Evolutionary conservation across 2,888 invertebrate genomes (phyloP), one percentile per base, ranked within the genome.

Genomic region (Aleiodes testaceus): DNA sequence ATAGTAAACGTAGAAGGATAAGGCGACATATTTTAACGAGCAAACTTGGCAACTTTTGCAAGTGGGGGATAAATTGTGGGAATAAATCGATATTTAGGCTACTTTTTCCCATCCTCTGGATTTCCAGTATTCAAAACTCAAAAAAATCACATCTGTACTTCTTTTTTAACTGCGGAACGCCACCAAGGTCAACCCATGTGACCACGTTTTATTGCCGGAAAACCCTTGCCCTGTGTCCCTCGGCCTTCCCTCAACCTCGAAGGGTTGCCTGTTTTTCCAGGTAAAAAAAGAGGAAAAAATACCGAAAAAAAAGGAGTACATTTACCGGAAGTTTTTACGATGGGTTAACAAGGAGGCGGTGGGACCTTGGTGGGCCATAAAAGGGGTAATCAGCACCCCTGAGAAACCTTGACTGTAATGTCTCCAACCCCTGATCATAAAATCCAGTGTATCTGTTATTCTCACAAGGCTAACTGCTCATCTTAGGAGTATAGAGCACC

Each of bases 361-460:
- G 78, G 76, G 82, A 79, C 86, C 86, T 86, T 86, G 84, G 80
- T 78, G 75, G 72, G 78, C 83, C 81, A 80, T 86, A 87, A 63
- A 87, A 87, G 87, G 87, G 87, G 87, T 87, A 87, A 87, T 86
- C 86, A 84, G 82, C 83, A 85, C 82, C 63, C 67, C 72, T 78
- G n/a, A n/a, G 80, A 82, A 45, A 80, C 86, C 85, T 86, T 84
- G 84, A 77, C 80, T 78, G 72, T 79, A 83, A 85, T 82, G 82
- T 77, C 77, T 78, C 77, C 69, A 72, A 68, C 68, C 78, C 77
- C 63, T 47, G 55, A 49, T 73, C 73, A 73, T 75, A 74, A 74
- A 75, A 69, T 73, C 74, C 74, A 72, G 75, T 75, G 72, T 76
- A 72, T 64, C 75, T 63, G 67, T 77, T 74, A 72, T 78, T 75